These are phyloP conservation scores for Balaenoptera acutorostrata DNA, from an alignment of 2,113 vertebrate species.

Conservation along the genomic window DNA sequence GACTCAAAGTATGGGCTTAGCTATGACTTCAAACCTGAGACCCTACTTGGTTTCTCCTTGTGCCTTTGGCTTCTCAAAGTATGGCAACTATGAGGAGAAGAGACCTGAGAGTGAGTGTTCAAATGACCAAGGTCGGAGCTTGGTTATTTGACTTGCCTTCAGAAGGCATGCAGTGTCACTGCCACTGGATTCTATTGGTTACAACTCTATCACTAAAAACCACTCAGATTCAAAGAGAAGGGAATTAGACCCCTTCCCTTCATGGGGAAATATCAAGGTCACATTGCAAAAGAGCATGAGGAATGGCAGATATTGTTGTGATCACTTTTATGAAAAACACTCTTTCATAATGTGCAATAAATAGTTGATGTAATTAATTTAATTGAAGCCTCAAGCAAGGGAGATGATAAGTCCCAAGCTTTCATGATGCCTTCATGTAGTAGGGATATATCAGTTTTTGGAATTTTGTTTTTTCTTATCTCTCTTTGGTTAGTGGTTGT, in stretches of 20 bases:
- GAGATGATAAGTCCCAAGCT: neutral
- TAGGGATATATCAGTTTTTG: neutral
- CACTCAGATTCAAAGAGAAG: neutral
- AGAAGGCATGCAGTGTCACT: neutral
- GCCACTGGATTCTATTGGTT: neutral
- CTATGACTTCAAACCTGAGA: neutral
- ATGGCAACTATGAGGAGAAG: neutral
- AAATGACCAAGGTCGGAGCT: too few species aligned
- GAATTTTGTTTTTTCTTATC: neutral
- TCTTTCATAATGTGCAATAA: neutral
- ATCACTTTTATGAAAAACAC: neutral
- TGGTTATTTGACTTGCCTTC: neutral
- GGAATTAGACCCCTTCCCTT: neutral
- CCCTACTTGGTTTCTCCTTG: neutral
- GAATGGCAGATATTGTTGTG: neutral
- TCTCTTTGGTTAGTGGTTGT: neutral
- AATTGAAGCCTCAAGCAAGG: neutral
- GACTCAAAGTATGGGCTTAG: neutral
- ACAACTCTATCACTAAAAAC: neutral
- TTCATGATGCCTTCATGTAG: neutral
- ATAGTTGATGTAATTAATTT: neutral
- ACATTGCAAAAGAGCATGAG: neutral
- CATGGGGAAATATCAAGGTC: neutral
- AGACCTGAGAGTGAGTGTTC: neutral
- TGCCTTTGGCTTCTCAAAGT: neutral